Base-by-base conservation (phyloP, 1,140 invertebrate species). In the Procambarus clarkii region DNA sequence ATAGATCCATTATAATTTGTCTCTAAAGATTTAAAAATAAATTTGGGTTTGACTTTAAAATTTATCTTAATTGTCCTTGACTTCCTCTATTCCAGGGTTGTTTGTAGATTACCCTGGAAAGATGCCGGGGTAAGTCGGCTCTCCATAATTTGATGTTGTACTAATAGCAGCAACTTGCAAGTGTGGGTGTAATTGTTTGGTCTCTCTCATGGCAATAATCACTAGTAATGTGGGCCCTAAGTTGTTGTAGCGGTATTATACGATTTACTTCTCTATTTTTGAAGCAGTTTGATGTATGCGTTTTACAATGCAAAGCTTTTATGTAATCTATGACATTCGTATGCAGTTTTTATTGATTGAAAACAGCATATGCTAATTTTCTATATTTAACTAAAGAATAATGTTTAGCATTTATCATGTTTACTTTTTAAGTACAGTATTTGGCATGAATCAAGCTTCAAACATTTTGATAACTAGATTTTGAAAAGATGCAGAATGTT, bases 61-160 rank as follows among this genome's bases (percentile, higher is more conserved):
- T 80, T 86, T 44, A 80, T 48, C 86, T 58, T 79, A 71, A 90
- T 81, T 79, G 58, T 86, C 85, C 74, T 60, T 87, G 79, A 50
- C 64, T 91, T 91, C 88, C 69, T 91, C 81, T 91, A 48, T 91
- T 91, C 64, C 84, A 86, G 90, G 84, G 60, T 86, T 91, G 90
- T 81, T 91, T 91, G 84, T 91, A 86, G 90, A 86, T 91, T 82
- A 87, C 78, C 71, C 87, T 86, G 85, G 85, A 83, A 91, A 91
- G 85, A 91, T 91, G 90, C 90, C 90, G 46, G 90, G 90, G 90
- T 91, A 91, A 91, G 90, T 91, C 85, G 64, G 84, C 79, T 78
- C 45, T 77, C 34, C 60, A 60, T 24, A 88, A 69, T 60, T 78
- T 87, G 71, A 78, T 87, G 85, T 87, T 87, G 85, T 77, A 87